phyloP scores from a whole-genome alignment of 2,888 invertebrate genomes.

The Volucella inflata region DNA sequence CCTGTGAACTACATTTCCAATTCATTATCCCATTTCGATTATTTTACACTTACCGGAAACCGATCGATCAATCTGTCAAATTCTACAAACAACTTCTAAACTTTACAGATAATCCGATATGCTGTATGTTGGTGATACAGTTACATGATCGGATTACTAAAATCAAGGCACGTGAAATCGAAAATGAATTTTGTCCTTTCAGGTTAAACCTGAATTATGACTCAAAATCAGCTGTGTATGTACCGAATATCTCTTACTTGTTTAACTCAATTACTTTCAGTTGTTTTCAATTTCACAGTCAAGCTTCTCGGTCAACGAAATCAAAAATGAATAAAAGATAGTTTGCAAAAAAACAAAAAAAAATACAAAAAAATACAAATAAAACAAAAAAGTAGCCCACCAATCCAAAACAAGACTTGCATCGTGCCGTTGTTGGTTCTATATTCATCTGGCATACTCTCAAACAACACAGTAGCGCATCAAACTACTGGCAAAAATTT shows the following conservation, averaged over 20 bases:
- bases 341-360: slow-evolving; percentile 30
- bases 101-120: slow-evolving; percentile 1
- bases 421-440: slow-evolving; percentile 30
- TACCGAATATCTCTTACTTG: neutral
- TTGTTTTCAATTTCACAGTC: slow-evolving; percentile 62
- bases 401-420: slow-evolving; percentile 3
- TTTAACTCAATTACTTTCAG: slow-evolving; percentile 51
- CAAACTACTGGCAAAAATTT: slow-evolving; percentile 40
- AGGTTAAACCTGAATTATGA: slow-evolving; percentile 59
- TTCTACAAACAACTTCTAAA: slow-evolving; percentile 1
- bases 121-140: neutral
- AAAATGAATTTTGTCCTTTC: slow-evolving; percentile 60
- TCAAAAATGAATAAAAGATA: slow-evolving; percentile 62
- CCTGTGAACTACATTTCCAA: too few species aligned
- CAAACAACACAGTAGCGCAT: neutral
- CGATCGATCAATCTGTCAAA: neutral
- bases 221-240: slow-evolving; percentile 37
- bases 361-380: neutral
- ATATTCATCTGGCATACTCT: slow-evolving; percentile 56
- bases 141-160: slow-evolving; percentile 28
- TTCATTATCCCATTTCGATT: too few species aligned
- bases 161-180: slow-evolving; percentile 47
- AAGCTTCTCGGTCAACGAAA: slow-evolving; percentile 58
- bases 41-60: too few species aligned
- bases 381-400: slow-evolving; percentile 3